A percentile compares a stretch with the other conserved stretches of the same genome.
phyloP scores from a whole-genome alignment of 2,797 vertebrate species.

The Gadopsis marmoratus region DNA sequence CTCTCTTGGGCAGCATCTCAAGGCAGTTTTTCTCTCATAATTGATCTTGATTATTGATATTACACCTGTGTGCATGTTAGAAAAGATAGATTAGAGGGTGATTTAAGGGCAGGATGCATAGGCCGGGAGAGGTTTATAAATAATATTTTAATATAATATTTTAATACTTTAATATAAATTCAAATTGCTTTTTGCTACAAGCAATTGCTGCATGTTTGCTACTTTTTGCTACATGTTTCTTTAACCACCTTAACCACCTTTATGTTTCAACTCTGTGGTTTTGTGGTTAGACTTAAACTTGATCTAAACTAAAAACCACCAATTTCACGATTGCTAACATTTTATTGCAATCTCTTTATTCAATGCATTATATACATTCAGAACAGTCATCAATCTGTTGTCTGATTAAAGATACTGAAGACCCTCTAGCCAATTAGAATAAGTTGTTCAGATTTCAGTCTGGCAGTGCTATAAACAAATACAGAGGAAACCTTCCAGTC shows the following conservation, averaged over 20 bases:
- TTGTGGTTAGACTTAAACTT: neutral
- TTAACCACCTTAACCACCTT: no score
- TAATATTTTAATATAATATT: no score
- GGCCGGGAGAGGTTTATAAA: neutral
- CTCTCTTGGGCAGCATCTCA: constrained; percentile 12
- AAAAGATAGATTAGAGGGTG: constrained; percentile 23
- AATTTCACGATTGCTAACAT: neutral
- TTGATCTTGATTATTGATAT: constrained; percentile 26
- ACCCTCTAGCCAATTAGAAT: neutral
- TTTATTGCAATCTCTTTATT: neutral
- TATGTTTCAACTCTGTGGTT: neutral
- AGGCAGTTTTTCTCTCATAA: constrained; percentile 29
- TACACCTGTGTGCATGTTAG: constrained; percentile 22
- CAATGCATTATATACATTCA: neutral
- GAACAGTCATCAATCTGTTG: neutral
- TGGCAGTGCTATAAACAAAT: neutral
- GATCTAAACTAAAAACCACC: neutral
- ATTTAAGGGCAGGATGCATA: constrained; percentile 3
- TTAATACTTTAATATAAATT: neutral
- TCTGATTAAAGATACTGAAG: constrained; percentile 2
- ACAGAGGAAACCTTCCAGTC: neutral
- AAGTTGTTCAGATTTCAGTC: neutral
- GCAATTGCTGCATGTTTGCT: no score
- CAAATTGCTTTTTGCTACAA: neutral
- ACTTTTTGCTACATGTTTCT: neutral